Evolutionary conservation across 2,797 vertebrate genomes (phyloP).

Genomic region (Bradypodion ventrale): DNA sequence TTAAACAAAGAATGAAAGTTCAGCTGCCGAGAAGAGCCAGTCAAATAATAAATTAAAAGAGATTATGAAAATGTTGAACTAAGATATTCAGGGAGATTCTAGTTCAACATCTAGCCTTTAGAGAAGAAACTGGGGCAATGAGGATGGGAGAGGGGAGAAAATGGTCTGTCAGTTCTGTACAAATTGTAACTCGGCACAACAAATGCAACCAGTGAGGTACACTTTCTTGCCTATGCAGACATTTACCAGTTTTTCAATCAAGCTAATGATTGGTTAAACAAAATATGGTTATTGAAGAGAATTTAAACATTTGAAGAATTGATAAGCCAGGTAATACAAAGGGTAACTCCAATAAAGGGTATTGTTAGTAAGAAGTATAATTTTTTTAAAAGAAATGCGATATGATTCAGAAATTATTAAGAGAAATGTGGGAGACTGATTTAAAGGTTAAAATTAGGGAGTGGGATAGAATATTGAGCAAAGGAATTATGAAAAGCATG

Average conservation of each 20-base stretch:
- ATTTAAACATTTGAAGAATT: too few species aligned
- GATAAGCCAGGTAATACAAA: too few species aligned
- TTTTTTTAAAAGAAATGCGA: too few species aligned
- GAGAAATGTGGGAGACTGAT: too few species aligned
- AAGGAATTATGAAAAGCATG: too few species aligned
- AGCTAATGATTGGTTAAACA: too few species aligned
- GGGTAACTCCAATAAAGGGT: too few species aligned
- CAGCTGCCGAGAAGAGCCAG: not conserved
- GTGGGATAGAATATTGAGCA: too few species aligned
- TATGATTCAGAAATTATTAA: too few species aligned
- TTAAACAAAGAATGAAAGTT: not conserved
- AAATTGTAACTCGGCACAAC: not conserved
- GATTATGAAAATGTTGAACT: not conserved
- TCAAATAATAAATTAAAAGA: not conserved
- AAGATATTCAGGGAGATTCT: not conserved
- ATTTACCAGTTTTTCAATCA: not conserved
- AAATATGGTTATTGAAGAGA: too few species aligned
- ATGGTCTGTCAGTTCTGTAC: not conserved
- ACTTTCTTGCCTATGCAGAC: not conserved
- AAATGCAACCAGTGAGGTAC: not conserved
- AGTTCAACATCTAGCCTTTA: slow-evolving; percentile 9
- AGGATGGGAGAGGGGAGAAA: not conserved
- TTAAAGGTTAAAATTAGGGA: too few species aligned
- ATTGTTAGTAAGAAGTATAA: too few species aligned
- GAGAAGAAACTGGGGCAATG: not conserved